phyloP scores from a whole-genome alignment of 2,113 vertebrate species.

The Euleptes europaea region DNA sequence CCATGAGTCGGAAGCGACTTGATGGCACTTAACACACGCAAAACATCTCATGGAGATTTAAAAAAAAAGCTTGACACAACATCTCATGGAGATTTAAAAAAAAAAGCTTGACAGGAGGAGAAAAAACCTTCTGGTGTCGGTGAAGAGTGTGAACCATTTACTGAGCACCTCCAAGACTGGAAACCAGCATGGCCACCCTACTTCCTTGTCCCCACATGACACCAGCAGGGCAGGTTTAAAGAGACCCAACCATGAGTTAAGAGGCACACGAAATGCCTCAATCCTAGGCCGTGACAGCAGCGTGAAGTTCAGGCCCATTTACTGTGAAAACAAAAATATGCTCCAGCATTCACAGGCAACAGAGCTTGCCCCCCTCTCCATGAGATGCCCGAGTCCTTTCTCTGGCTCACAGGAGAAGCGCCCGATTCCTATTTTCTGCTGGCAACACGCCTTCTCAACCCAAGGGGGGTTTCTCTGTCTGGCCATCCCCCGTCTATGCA shows the following conservation, averaged over 20 bases:
- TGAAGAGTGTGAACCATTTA: neutral
- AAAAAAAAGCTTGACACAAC: neutral
- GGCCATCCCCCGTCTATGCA: neutral
- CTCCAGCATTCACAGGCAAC: neutral
- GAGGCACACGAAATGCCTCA: slow-evolving; percentile 17
- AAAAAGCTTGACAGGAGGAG: neutral
- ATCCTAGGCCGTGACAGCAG: neutral
- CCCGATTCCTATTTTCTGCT: neutral
- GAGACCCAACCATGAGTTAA: slow-evolving; percentile 46
- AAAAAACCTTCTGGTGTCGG: neutral
- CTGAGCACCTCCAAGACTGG: neutral
- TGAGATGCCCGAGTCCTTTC: neutral
- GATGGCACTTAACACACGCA: no score
- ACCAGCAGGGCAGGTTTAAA: slow-evolving; percentile 18
- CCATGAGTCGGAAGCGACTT: no score
- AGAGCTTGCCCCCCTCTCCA: neutral
- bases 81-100: neutral
- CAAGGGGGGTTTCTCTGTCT: neutral
- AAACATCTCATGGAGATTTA: no score
- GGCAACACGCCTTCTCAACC: neutral
- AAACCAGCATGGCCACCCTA: neutral
- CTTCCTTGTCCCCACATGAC: slow-evolving; percentile 30
- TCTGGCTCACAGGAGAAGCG: neutral
- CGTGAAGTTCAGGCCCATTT: slow-evolving; percentile 15
- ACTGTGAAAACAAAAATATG: slow-evolving; percentile 9